Conservation (phyloP, 2,797 vertebrate species). For the Phalanger gymnotis region DNA sequence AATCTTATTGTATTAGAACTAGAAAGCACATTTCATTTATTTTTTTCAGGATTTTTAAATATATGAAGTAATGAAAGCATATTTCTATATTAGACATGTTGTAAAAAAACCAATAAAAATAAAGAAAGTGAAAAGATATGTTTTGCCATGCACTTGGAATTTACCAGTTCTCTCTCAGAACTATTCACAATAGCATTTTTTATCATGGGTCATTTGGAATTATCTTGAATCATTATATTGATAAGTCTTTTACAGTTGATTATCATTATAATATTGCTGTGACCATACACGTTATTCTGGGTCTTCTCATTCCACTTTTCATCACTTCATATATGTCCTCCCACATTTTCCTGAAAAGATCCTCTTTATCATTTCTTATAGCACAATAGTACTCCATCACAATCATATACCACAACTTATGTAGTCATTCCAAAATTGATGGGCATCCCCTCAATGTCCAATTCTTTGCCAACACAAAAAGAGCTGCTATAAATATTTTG, state of each 20-base stretch:
- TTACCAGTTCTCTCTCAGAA: background rate
- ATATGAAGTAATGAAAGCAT: background rate
- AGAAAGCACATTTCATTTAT: background rate
- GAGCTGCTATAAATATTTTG: background rate
- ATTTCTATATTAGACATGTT: background rate
- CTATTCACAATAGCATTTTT: too few relatives aligned
- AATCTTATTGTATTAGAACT: background rate
- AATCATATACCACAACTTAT: background rate
- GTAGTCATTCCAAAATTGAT: background rate
- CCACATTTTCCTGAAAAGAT: background rate
- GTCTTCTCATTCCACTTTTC: background rate
- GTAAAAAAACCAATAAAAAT: constrained; percentile 7
- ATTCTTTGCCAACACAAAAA: background rate
- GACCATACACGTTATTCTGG: background rate
- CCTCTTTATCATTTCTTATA: background rate
- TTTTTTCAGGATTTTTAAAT: background rate
- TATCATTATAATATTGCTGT: background rate
- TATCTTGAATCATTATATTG: background rate
- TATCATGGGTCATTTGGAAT: background rate
- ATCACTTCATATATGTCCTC: background rate
- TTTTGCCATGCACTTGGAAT: background rate
- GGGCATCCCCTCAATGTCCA: background rate
- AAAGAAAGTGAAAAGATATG: background rate
- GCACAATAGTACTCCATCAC: background rate
- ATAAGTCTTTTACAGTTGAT: background rate